A percentile compares a stretch with the other conserved stretches of the same genome.
Conservation (phyloP, 1,140 invertebrate species). For the Spodoptera litura region DNA sequence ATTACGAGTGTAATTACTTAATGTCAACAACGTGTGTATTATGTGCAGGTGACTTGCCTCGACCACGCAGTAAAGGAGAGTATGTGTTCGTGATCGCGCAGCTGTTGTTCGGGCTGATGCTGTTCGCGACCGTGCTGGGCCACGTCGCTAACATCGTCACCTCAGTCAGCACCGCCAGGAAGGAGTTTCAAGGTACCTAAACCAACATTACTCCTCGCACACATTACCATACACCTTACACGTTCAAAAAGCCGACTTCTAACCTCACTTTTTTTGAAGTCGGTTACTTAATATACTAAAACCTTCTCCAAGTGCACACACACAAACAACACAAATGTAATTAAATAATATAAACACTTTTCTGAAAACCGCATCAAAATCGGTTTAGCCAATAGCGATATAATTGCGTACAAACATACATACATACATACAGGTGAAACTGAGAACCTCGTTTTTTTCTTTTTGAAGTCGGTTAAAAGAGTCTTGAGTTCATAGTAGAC, state of each 20-base stretch:
- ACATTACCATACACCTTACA: background rate
- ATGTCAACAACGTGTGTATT: background rate
- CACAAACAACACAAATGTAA: too few species aligned
- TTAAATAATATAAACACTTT: too few species aligned
- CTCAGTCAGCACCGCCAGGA: constrained; percentile 96
- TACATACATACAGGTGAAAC: too few species aligned
- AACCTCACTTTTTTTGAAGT: too few species aligned
- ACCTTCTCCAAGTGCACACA: too few species aligned
- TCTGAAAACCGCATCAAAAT: too few species aligned
- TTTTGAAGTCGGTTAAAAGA: background rate
- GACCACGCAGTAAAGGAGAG: constrained; percentile 95
- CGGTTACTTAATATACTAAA: too few species aligned
- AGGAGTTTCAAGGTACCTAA: constrained; percentile 99
- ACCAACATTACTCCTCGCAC: background rate
- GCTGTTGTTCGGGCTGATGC: constrained; percentile 94
- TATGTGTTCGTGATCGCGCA: constrained; percentile 96
- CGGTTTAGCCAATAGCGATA: too few species aligned
- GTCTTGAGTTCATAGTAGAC: background rate
- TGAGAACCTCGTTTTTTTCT: too few species aligned
- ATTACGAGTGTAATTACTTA: too few species aligned
- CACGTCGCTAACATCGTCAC: constrained; percentile 98
- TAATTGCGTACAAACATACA: too few species aligned
- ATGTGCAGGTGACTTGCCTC: constrained; percentile 88
- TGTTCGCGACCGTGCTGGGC: constrained; percentile 96
- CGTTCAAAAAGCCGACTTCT: too few species aligned